Percentiles rank a stretch among this genome's conserved stretches.
These are phyloP conservation scores for Eudasyphora cyanicolor DNA, from an alignment of 2,888 invertebrate species.

Conservation along the genomic window DNA sequence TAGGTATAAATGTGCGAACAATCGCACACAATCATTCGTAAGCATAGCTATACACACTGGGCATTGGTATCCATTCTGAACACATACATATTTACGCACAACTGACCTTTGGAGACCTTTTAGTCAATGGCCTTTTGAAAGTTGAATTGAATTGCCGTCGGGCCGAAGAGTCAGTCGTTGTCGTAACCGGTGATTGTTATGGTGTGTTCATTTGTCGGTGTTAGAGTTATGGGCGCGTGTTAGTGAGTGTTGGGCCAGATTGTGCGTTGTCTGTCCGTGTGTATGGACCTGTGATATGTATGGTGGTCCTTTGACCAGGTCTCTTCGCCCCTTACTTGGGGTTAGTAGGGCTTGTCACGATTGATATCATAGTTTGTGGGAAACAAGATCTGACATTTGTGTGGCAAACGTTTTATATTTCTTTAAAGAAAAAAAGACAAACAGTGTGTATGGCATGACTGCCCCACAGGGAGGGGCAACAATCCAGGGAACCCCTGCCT, in stretches of 20 bases:
- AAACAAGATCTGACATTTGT: background rate
- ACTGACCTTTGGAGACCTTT: conserved; percentile 50
- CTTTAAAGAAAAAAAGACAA: too few relatives aligned
- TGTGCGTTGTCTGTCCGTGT: conserved; percentile 44
- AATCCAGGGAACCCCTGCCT: too few relatives aligned
- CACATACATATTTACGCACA: conserved; percentile 32
- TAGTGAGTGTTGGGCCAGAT: conserved; percentile 45
- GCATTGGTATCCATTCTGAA: too few relatives aligned
- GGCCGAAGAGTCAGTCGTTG: background rate
- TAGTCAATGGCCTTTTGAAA: conserved; percentile 54
- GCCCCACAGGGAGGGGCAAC: too few relatives aligned
- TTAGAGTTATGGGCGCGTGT: conserved; percentile 28
- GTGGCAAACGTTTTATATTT: background rate
- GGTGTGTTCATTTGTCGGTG: conserved; percentile 18
- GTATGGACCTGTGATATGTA: conserved; percentile 40
- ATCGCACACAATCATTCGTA: conserved; percentile 12
- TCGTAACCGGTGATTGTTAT: background rate
- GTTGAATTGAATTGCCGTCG: conserved; percentile 17
- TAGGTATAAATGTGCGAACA: background rate
- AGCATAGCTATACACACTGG: conserved; percentile 44
- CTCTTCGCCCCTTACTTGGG: conserved; percentile 47
- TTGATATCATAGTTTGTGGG: conserved; percentile 3
- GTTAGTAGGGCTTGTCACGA: conserved; percentile 44
- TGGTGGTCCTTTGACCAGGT: conserved; percentile 55
- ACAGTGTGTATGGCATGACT: too few relatives aligned